These are phyloP conservation scores for Mesodorylaimus sp. DNA, from an alignment of 2,888 invertebrate genomes.

Conservation along the genomic window DNA sequence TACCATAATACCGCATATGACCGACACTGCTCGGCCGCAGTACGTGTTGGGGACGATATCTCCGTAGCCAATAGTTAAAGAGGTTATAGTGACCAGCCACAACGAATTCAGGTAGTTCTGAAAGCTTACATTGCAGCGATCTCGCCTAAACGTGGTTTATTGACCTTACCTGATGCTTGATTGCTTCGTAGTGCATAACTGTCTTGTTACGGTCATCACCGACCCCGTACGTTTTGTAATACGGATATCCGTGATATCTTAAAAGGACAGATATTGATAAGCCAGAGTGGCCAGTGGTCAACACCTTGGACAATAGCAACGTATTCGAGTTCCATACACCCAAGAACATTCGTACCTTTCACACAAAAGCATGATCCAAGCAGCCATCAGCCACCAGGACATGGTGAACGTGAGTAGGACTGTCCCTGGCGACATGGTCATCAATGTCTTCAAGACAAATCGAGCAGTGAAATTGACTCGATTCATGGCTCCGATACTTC, in stretches of 20 bases:
- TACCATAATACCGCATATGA: constrained; percentile 98
- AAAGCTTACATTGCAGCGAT: neutral
- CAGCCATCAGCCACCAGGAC: constrained; percentile 96
- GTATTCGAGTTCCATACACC: too few relatives aligned
- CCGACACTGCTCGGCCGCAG: constrained; percentile 96
- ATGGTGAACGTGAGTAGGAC: constrained; percentile 97
- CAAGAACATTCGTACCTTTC: too few relatives aligned
- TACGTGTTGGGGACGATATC: constrained; percentile 83
- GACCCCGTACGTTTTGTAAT: too few relatives aligned
- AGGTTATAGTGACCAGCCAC: constrained; percentile 99
- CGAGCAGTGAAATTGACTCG: constrained; percentile 77
- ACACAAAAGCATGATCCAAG: constrained; percentile 93
- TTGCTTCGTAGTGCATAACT: too few relatives aligned
- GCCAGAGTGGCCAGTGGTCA: too few relatives aligned
- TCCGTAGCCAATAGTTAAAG: constrained; percentile 98
- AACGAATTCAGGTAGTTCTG: constrained; percentile 56
- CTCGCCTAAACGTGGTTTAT: neutral
- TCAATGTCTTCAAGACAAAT: constrained; percentile 88
- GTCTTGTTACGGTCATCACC: too few relatives aligned
- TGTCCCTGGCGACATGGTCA: constrained; percentile 98
- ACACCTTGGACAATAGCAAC: too few relatives aligned
- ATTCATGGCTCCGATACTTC: constrained; percentile 35
- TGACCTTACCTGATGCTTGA: too few relatives aligned
- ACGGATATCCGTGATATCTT: too few relatives aligned
- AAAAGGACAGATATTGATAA: too few relatives aligned